Conservation (phyloP, 1,140 invertebrate species). For the Eriocheir sinensis region DNA sequence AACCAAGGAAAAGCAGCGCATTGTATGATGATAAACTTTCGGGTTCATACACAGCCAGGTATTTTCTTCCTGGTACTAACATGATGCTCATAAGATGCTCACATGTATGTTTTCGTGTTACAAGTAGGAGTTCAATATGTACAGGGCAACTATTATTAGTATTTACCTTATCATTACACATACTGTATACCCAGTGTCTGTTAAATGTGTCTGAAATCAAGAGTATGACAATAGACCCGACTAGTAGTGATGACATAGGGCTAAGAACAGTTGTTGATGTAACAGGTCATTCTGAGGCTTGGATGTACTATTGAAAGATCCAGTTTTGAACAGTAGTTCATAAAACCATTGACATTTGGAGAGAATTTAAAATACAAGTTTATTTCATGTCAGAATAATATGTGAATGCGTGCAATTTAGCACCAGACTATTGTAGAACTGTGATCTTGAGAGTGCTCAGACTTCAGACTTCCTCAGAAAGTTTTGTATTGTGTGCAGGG, state of each 20-base stretch:
- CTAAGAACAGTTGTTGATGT: slow-evolving; percentile 65
- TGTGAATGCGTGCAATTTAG: slow-evolving; percentile 32
- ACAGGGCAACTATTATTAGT: slow-evolving; percentile 75
- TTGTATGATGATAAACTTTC: slow-evolving; percentile 58
- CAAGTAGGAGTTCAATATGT: slow-evolving; percentile 75
- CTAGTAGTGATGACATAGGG: slow-evolving; percentile 70
- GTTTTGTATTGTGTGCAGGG: slow-evolving; percentile 59
- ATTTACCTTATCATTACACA: slow-evolving; percentile 68
- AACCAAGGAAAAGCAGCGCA: slow-evolving; percentile 65
- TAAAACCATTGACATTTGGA: not conserved
- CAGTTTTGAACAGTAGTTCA: slow-evolving; percentile 46
- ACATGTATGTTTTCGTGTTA: slow-evolving; percentile 69
- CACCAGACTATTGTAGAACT: slow-evolving; percentile 53
- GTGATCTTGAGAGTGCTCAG: slow-evolving; percentile 69
- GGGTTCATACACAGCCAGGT: slow-evolving; percentile 67
- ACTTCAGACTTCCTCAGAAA: slow-evolving; percentile 69
- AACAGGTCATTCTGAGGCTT: slow-evolving; percentile 71
- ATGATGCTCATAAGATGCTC: slow-evolving; percentile 75
- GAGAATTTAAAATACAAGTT: slow-evolving; percentile 49
- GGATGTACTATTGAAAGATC: slow-evolving; percentile 72
- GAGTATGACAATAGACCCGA: slow-evolving; percentile 71
- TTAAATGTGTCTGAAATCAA: slow-evolving; percentile 73
- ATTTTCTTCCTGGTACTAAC: slow-evolving; percentile 73
- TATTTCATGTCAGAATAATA: slow-evolving; percentile 31
- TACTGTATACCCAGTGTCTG: slow-evolving; percentile 71